Evolutionary conservation across 2,888 invertebrate species (phyloP).

Genomic region (Hirtodrosophila trivittata): DNA sequence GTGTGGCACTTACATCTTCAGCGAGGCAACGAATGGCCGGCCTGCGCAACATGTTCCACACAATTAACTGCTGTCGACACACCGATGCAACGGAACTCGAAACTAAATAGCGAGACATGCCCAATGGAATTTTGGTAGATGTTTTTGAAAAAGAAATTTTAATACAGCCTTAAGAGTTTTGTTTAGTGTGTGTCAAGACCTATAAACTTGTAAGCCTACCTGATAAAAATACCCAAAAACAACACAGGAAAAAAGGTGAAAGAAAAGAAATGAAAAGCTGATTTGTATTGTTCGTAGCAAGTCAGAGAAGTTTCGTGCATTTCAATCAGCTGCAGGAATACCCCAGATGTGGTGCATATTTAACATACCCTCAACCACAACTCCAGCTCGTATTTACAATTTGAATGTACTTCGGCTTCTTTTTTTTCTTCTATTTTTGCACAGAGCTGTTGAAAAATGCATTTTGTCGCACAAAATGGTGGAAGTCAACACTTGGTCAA

Average conservation of each 20-base stretch:
- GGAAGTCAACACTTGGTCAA: constrained; percentile 62
- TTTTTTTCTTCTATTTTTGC: constrained; percentile 3
- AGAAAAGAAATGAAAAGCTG: no score
- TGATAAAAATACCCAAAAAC: background rate
- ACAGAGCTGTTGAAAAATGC: constrained; percentile 32
- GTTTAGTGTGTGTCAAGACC: background rate
- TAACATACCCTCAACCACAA: no score
- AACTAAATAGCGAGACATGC: constrained; percentile 20
- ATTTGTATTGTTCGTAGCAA: no score
- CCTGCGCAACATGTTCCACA: background rate
- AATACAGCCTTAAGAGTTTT: background rate
- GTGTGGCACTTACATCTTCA: background rate
- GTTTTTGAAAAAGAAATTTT: constrained; percentile 1
- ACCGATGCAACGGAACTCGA: background rate
- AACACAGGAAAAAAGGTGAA: no score
- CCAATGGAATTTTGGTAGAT: constrained; percentile 18
- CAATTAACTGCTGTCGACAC: background rate
- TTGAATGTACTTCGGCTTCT: no score
- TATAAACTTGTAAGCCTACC: background rate
- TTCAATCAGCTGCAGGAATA: no score
- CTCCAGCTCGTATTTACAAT: no score
- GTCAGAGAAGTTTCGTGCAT: no score
- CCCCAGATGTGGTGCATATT: no score
- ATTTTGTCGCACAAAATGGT: constrained; percentile 33
- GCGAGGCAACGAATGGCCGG: background rate